Base-by-base conservation (phyloP, 2,888 invertebrate genomes). In the Caradrina clavipalpis region DNA sequence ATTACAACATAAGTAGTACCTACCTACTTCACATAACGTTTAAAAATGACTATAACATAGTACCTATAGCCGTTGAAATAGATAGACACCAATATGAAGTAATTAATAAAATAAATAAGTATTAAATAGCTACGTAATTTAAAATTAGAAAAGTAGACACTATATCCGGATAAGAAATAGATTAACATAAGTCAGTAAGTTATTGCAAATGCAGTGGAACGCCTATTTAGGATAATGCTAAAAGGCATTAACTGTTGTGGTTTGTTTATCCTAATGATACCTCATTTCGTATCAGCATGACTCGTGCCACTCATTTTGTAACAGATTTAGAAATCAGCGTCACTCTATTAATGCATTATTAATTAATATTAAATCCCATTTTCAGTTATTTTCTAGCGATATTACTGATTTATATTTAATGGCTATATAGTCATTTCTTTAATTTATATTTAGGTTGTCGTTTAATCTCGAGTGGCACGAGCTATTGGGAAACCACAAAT, bases 301-400 rank as follows among this genome's bases (percentile, higher is more conserved):
- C 74, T 69, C 63, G 78, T 77, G 69, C 69, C 54, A 42, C 21
- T 56, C 11, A 60, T 65, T 73, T 56, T 45, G n/a, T 45, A 50
- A 61, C 22, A 15, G 22, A 51, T 76, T 66, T 42, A 31, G 51
- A 39, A 47, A 62, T 57, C 35, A 22, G 17, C 51, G 60, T 56
- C 57, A 69, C 49, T 57, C 17, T 8, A 56, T 17, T 54, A 63
- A 61, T 26, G 56, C 4, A 11, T 59, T 50, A 63, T 55, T 69
- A 63, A 66, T 75, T 68, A 17, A 21, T 56, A 65, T 62, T 19
- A 51, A 66, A 55, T 55, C n/a, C 49, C n/a, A 7, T 45, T 62
- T 63, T 54, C n/a, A 57, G 21, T 57, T 57, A 17, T 49, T 59
- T 66, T 60, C 42, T 56, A 26, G 15, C n/a, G 19, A 39, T 17